Conservation (phyloP, 2,888 invertebrate genomes). For the Scelioninae gen. 2 region DNA sequence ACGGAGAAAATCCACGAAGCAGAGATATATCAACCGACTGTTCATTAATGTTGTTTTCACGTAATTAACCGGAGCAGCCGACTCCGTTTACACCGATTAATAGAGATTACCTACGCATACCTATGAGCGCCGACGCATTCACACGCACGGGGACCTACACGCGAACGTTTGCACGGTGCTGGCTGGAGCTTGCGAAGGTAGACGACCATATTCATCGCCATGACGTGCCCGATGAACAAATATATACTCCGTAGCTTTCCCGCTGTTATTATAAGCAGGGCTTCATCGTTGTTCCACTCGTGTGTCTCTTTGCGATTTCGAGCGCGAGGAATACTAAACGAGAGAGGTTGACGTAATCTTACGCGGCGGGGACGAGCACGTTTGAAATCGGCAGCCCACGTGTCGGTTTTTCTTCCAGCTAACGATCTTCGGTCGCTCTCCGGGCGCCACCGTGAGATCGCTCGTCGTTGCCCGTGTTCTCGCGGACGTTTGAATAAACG, state of each 20-base stretch:
- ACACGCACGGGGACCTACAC: conserved; percentile 12
- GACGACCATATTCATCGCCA: conserved; percentile 57
- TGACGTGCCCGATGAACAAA: conserved; percentile 54
- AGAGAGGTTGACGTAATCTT: conserved; percentile 25
- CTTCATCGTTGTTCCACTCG: conserved; percentile 42
- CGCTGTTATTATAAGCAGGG: conserved; percentile 50
- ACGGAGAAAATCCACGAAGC: conserved; percentile 1
- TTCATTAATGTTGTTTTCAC: conserved; percentile 67
- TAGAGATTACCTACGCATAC: conserved; percentile 54
- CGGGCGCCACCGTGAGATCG: conserved; percentile 16
- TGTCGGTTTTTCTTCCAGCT: too few relatives aligned
- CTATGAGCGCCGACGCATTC: conserved; percentile 13
- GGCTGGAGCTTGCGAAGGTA: conserved; percentile 47
- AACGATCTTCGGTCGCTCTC: too few relatives aligned
- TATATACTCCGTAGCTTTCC: conserved; percentile 39
- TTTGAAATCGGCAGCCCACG: too few relatives aligned
- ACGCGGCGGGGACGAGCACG: conserved; percentile 1
- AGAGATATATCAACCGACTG: conserved; percentile 40
- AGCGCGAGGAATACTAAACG: conserved; percentile 30
- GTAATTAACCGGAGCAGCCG: conserved; percentile 64
- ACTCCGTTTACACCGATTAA: conserved; percentile 60
- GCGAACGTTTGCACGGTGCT: conserved; percentile 20
- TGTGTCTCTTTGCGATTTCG: conserved; percentile 33
- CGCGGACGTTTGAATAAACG: conserved; percentile 49
- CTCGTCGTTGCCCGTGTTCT: conserved; percentile 15